phyloP scores from a whole-genome alignment of 2,888 invertebrate species.

The Trachelus iudaicus region DNA sequence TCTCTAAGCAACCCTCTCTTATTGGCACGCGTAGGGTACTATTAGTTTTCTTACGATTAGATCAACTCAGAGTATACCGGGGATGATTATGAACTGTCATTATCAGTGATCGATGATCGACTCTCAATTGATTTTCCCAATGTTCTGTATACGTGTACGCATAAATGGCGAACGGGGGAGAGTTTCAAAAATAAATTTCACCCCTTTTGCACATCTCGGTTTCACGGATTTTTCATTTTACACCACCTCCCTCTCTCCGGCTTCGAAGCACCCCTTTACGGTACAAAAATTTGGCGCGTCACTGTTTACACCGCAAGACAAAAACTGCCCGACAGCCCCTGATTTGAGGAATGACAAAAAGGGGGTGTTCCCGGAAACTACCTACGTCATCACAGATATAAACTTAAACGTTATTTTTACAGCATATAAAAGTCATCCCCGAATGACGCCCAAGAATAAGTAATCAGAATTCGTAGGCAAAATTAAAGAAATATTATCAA shows the following conservation, averaged over 20 bases:
- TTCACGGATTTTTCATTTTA: background rate
- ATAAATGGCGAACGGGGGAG: background rate
- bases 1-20: background rate
- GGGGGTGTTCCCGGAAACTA: background rate
- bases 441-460: background rate
- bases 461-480: background rate
- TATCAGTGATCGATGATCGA: background rate
- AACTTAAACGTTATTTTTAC: background rate
- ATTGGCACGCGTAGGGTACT: background rate
- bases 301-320: constrained; percentile 1
- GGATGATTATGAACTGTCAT: background rate
- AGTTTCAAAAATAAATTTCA: background rate
- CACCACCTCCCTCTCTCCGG: background rate
- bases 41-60: background rate
- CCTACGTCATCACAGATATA: background rate
- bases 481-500: background rate
- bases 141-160: background rate
- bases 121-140: background rate
- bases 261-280: background rate
- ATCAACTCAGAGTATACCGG: background rate
- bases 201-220: background rate
- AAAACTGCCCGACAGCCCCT: background rate
- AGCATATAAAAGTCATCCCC: background rate
- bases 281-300: constrained; percentile 4
- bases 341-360: background rate